Conservation (phyloP, 2,113 vertebrate species). For the human region DNA sequence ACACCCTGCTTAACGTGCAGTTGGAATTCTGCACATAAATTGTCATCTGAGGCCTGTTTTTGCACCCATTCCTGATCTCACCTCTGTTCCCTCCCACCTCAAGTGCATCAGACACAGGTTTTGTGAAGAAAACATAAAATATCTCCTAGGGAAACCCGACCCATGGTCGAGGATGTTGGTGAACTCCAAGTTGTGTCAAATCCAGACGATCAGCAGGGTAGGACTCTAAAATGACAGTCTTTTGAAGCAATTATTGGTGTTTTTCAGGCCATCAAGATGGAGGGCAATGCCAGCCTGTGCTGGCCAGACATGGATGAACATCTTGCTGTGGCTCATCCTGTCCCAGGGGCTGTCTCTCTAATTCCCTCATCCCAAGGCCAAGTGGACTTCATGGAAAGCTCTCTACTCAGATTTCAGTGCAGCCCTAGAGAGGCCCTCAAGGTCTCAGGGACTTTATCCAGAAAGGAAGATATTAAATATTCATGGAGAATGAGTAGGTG, state of each 20-base stretch:
- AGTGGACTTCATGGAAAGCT: not conserved
- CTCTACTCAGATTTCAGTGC: not conserved
- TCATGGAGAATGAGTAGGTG: constrained; percentile 14
- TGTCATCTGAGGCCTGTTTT: not conserved
- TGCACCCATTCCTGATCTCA: not conserved
- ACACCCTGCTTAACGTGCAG: accelerated
- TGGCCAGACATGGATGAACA: not conserved
- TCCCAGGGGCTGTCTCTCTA: accelerated
- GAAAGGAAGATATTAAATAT: constrained; percentile 24
- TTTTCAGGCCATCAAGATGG: not conserved
- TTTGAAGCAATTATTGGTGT: not conserved
- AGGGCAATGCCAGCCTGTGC: not conserved
- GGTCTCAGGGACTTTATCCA: not conserved
- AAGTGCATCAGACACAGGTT: not conserved
- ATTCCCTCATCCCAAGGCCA: not conserved
- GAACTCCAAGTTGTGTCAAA: not conserved
- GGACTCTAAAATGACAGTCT: not conserved
- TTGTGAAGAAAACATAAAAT: not conserved
- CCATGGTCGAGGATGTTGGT: not conserved
- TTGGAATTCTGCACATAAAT: accelerated
- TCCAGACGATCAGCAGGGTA: not conserved
- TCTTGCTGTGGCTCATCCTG: not conserved
- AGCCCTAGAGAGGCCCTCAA: not conserved
- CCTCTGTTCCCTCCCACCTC: not conserved
- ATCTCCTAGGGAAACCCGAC: not conserved